phyloP scores from a whole-genome alignment of 2,888 invertebrate genomes.

The Formica aserva region DNA sequence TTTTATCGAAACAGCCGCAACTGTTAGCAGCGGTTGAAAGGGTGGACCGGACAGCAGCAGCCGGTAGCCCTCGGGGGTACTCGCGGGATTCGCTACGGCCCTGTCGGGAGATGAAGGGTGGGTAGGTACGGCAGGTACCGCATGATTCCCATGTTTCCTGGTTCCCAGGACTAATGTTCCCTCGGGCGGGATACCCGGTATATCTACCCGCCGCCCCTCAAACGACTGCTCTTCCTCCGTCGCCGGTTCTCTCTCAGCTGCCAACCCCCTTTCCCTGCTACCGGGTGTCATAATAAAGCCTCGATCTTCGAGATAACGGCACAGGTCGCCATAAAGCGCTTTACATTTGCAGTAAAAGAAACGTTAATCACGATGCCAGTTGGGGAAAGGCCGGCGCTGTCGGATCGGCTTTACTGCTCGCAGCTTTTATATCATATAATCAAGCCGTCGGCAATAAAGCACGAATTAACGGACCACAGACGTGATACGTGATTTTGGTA shows the following conservation, averaged over 20 bases:
- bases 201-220: conserved; percentile 64
- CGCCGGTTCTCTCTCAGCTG: conserved; percentile 26
- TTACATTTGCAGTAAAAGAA: conserved; percentile 80
- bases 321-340: conserved; percentile 76
- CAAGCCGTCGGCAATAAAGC: conserved; percentile 61
- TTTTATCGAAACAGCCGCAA: conserved; percentile 59
- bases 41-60: conserved; percentile 56
- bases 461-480: conserved; percentile 61
- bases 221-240: conserved; percentile 47
- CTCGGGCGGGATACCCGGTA: conserved; percentile 75
- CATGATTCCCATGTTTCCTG: conserved; percentile 68
- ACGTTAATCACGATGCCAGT: conserved; percentile 80
- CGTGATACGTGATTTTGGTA: conserved; percentile 37
- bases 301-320: conserved; percentile 79
- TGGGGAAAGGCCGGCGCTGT: conserved; percentile 59
- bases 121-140: conserved; percentile 50
- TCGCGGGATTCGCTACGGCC: conserved; percentile 66
- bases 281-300: conserved; percentile 79
- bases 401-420: conserved; percentile 40
- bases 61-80: conserved; percentile 67
- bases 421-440: conserved; percentile 65
- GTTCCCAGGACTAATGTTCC: conserved; percentile 82
- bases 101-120: conserved; percentile 33
- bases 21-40: conserved; percentile 48
- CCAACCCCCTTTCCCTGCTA: conserved; percentile 6